Conservation (phyloP, 1,140 invertebrate genomes). For the Matsumurasca onukii region DNA sequence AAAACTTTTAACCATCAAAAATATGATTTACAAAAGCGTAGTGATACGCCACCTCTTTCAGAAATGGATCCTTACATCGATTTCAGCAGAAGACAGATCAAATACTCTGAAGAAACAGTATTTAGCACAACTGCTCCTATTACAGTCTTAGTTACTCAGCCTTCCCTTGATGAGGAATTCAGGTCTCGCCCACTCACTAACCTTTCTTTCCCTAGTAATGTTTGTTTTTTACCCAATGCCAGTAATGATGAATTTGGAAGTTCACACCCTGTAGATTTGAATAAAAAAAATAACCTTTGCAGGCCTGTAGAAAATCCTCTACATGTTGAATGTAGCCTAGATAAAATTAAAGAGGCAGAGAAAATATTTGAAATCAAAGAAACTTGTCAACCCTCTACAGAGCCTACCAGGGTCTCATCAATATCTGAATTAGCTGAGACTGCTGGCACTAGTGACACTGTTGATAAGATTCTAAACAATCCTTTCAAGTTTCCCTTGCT, state of each 20-base stretch:
- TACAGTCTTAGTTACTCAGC: slow-evolving; percentile 29
- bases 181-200: slow-evolving; percentile 2
- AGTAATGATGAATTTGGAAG: too few species aligned
- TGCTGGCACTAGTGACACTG: neutral
- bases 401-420: too few species aligned
- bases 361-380: too few species aligned
- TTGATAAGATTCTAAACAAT: slow-evolving; percentile 5
- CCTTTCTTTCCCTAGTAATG: neutral
- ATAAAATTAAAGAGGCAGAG: too few species aligned
- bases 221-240: neutral
- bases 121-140: slow-evolving; percentile 3
- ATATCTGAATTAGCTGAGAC: too few species aligned
- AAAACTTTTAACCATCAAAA: too few species aligned
- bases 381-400: too few species aligned
- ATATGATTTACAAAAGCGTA: neutral
- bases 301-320: too few species aligned
- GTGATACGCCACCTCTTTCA: slow-evolving; percentile 36
- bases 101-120: slow-evolving; percentile 29
- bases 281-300: too few species aligned
- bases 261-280: too few species aligned
- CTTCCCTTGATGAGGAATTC: slow-evolving; percentile 30
- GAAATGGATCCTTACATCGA: slow-evolving; percentile 33
- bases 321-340: too few species aligned
- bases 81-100: slow-evolving; percentile 16
- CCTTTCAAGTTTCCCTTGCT: neutral